phyloP scores from a whole-genome alignment of 2,113 vertebrate genomes.

The Vimba vimba region DNA sequence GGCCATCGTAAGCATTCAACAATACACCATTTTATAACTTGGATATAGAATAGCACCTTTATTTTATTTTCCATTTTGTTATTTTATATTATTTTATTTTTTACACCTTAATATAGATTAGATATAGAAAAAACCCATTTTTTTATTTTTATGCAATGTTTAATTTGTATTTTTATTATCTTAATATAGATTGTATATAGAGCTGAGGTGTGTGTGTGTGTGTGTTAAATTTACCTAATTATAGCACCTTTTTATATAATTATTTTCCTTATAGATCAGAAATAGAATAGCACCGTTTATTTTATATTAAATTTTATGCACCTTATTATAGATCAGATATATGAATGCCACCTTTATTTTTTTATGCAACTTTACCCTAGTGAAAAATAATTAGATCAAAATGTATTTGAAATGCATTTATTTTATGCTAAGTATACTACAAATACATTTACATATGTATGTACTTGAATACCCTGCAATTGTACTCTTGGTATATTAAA shows the following conservation, averaged over 20 bases:
- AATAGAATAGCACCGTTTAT: background rate
- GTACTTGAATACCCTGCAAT: no score
- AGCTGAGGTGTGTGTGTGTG: no score
- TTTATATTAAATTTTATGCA: background rate
- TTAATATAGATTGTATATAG: background rate
- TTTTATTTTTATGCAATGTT: background rate
- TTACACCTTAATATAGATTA: background rate
- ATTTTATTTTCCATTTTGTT: background rate
- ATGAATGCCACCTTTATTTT: background rate
- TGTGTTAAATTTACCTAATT: no score
- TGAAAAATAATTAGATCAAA: no score
- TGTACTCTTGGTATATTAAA: no score
- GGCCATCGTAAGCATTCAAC: constrained; percentile 89
- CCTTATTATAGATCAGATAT: background rate
- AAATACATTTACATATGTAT: no score
- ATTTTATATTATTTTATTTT: background rate
- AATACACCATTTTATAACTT: background rate
- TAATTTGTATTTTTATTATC: background rate
- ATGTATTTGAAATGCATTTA: no score
- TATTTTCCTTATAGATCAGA: background rate
- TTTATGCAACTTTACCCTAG: background rate
- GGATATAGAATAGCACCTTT: background rate
- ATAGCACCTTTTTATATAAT: background rate
- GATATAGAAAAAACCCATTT: background rate
- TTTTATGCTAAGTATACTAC: no score